A percentile compares a stretch with the other conserved stretches of the same genome.
Conservation (phyloP, 2,113 vertebrate genomes). For the Solea senegalensis region DNA sequence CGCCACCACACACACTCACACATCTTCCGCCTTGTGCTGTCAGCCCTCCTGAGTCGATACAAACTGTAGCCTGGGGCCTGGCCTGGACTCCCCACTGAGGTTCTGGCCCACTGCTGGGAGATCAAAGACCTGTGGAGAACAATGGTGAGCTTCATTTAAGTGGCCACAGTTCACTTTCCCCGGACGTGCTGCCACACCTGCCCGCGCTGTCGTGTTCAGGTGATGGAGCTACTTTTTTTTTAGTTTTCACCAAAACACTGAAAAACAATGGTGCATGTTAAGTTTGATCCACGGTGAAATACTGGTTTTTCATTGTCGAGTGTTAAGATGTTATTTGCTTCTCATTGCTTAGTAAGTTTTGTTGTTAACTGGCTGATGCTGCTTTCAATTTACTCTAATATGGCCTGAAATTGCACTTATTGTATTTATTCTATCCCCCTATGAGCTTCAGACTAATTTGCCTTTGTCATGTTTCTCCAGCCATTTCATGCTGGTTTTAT, state of each 20-base stretch:
- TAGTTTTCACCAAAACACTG: too few relatives aligned
- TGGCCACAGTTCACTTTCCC: conserved; percentile 72
- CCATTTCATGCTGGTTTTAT: conserved; percentile 54
- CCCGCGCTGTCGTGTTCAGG: conserved; percentile 80
- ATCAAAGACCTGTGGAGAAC: conserved; percentile 89
- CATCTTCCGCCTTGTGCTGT: conserved; percentile 48
- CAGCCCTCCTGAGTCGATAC: conserved; percentile 73
- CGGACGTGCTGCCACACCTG: conserved; percentile 88
- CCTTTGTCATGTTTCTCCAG: conserved; percentile 45
- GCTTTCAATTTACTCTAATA: neutral
- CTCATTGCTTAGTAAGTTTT: neutral
- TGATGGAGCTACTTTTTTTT: conserved; percentile 37
- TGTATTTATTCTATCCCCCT: conserved; percentile 22
- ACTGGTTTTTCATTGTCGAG: too few relatives aligned
- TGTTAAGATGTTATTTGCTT: neutral
- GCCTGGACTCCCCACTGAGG: conserved; percentile 82
- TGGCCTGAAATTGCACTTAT: neutral
- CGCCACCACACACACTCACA: conserved; percentile 3
- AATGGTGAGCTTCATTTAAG: conserved; percentile 85
- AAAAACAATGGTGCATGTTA: neutral
- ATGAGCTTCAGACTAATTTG: conserved; percentile 20
- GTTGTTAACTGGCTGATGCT: neutral
- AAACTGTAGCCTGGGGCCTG: conserved; percentile 77
- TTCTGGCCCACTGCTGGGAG: conserved; percentile 83
- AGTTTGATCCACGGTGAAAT: neutral